Conservation (phyloP, 2,797 vertebrate species). For the Ibycter americanus region DNA sequence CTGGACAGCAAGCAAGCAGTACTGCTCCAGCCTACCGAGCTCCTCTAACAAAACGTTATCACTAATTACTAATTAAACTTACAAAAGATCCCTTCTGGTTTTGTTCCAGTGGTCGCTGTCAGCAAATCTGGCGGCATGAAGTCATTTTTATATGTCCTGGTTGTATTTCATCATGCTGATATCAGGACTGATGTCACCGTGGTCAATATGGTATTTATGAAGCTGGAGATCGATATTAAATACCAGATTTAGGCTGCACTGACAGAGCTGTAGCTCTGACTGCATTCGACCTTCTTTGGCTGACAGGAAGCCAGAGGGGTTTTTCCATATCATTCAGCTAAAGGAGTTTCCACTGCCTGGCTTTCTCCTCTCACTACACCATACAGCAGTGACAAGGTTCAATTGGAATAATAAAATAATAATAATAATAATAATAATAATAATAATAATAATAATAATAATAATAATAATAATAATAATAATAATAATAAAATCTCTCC, state of each 20-base stretch:
- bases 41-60: not conserved
- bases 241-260: conserved; percentile 32
- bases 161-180: conserved; percentile 26
- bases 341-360: conserved; percentile 70
- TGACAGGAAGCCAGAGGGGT: conserved; percentile 44
- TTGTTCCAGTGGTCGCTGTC: not conserved
- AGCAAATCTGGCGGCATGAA: not conserved
- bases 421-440: not conserved
- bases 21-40: not conserved
- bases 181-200: conserved; percentile 8
- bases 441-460: not conserved
- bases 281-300: conserved; percentile 9
- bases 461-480: too few relatives aligned
- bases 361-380: not conserved
- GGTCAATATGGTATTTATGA: not conserved
- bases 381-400: accelerated
- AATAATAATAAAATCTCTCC: not conserved
- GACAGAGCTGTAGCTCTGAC: not conserved
- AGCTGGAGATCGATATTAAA: conserved; percentile 26
- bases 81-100: not conserved
- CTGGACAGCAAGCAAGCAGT: not conserved
- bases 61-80: not conserved
- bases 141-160: not conserved
- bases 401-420: not conserved
- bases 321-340: conserved; percentile 71